Conservation (phyloP, 2,797 vertebrate genomes). For the Rachycentron canadum region DNA sequence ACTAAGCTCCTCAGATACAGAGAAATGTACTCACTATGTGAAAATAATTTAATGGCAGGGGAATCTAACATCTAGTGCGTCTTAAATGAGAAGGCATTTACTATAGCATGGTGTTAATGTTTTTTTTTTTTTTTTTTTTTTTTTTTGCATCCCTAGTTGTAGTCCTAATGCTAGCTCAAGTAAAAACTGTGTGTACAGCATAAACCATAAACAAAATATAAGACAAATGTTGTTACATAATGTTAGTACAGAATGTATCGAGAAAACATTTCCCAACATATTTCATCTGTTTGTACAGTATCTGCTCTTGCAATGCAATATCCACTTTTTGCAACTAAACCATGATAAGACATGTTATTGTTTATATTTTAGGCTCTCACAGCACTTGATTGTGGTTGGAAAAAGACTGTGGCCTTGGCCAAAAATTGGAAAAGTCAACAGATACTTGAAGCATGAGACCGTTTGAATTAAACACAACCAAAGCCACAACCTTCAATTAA, state of each 20-base stretch:
- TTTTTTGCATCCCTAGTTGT: not conserved
- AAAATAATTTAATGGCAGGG: not conserved
- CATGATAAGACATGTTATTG: not conserved
- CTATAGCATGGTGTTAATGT: not conserved
- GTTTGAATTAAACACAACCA: not conserved
- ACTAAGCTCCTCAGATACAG: constrained; percentile 5
- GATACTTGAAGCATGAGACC: not conserved
- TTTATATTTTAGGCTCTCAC: not conserved
- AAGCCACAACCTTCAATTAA: not conserved
- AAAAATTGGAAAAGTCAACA: not conserved
- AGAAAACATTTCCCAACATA: not conserved
- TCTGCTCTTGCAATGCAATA: not conserved
- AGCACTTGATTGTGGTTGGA: not conserved
- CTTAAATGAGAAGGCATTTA: constrained; percentile 1
- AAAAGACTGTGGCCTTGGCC: not conserved
- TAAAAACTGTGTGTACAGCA: not conserved
- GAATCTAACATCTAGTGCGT: not conserved
- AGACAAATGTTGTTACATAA: not conserved
- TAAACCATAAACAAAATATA: not conserved
- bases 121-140: not conserved
- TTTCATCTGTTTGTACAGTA: not conserved
- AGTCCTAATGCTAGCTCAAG: not conserved
- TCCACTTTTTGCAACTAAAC: not conserved
- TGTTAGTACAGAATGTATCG: not conserved
- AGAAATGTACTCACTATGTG: not conserved